Base-by-base conservation (phyloP, 1,140 invertebrate species). In the Drosophila lini region DNA sequence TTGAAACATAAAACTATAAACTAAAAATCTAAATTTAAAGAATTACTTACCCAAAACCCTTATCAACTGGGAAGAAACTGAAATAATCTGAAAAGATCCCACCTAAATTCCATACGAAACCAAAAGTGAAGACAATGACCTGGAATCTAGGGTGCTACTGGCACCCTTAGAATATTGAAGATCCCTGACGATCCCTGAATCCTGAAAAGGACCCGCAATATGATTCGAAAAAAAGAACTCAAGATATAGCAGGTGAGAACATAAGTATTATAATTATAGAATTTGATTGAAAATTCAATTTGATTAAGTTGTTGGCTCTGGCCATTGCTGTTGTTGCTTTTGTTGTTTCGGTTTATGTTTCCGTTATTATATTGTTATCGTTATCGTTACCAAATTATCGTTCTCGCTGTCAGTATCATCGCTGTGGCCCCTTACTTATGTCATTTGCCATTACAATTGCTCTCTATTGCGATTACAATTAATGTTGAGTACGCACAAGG, bases 391-490 rank as follows among this genome's bases (percentile, higher is more conserved):
- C 67, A 50, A 31, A 36, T 71, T 70, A 42, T 74, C 42, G 22
- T 55, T 71, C 55, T 50, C 75, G 40, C 69, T 70, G 52, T 68
- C 74, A 68, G 57, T 77, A 67, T 52, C 40, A 59, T 53, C 65
- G 55, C 36, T 48, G 70, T 34, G 36, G 32, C 67, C 69, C 52
- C 52, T 53, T 74, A 53, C 63, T 77, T 76, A 55, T 57, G 57
- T 55, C 69, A 79, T 79, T 80, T 55, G 69, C 69, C 67, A 80
- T 80, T 74, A 80, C 76, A 79, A 79, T 67, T 79, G 65, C 47
- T 55, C 52, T 25, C 52, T 32, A 53, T 68, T 67, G 65, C 65
- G 61, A 69, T 69, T 69, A 67, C 62, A 69, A 69, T 69, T 69
- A 69, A 67, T 53, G 65, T 67, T 55, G 61, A 69, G 65, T 67